phyloP scores from a whole-genome alignment of 2,113 vertebrate genomes.

The Anarhynchus alexandrinus region DNA sequence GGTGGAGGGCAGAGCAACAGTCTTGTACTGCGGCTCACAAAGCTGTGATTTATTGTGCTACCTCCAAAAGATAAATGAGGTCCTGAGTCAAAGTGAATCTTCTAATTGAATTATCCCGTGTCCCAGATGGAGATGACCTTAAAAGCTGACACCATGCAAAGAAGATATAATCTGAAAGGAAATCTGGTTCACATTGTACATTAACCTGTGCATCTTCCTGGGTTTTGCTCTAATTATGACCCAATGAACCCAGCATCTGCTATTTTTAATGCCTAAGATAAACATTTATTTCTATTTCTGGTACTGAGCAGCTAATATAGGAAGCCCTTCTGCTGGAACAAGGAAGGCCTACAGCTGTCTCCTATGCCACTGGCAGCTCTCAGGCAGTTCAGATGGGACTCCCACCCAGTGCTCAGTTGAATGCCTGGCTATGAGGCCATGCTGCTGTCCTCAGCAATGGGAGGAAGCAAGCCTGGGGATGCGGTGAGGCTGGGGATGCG shows the following conservation, averaged over 20 bases:
- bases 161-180: not conserved
- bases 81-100: not conserved
- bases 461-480: not conserved
- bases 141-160: not conserved
- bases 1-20: not conserved
- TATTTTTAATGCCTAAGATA: not conserved
- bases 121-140: not conserved
- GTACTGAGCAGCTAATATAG: not conserved
- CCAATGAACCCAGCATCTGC: not conserved
- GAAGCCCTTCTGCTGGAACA: not conserved
- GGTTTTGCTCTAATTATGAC: not conserved
- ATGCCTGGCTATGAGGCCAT: fast-evolving
- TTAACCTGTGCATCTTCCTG: not conserved
- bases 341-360: not conserved
- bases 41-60: not conserved
- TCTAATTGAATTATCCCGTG: not conserved
- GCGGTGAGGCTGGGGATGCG: fast-evolving
- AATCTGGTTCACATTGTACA: not conserved
- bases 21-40: not conserved
- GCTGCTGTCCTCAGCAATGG: not conserved
- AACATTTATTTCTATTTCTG: not conserved
- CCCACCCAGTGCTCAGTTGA: not conserved
- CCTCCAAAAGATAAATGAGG: not conserved
- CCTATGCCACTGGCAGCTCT: not conserved
- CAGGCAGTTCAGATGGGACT: not conserved